Percentiles rank a stretch among this genome's conserved stretches.
Evolutionary conservation across 2,888 invertebrate species (phyloP).

Genomic region (Drosophila mulleri): DNA sequence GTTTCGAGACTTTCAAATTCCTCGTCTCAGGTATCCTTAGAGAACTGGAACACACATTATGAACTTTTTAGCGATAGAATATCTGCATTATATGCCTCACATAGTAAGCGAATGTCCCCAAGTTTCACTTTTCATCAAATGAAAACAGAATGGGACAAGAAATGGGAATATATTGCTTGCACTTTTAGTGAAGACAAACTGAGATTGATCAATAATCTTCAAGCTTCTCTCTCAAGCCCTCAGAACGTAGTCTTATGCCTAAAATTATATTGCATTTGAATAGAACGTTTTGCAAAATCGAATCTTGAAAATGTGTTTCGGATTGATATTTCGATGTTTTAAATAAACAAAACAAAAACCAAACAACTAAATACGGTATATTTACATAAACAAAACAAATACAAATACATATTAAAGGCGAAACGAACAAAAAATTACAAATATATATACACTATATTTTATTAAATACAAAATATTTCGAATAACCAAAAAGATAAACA

Average conservation of each 20-base stretch:
- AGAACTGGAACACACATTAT: neutral
- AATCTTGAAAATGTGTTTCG: constrained; percentile 61
- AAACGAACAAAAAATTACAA: constrained; percentile 16
- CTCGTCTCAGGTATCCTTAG: neutral
- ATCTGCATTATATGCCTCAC: neutral
- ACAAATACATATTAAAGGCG: constrained; percentile 52
- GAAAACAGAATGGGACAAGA: neutral
- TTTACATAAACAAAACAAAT: constrained; percentile 44
- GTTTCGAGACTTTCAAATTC: neutral
- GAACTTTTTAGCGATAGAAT: neutral
- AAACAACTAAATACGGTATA: constrained; percentile 46
- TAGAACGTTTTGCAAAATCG: constrained; percentile 35
- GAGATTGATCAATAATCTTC: neutral
- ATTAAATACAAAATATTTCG: constrained; percentile 69
- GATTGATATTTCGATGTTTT: constrained; percentile 71
- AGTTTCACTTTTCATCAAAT: constrained; percentile 5
- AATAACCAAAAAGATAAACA: constrained; percentile 38
- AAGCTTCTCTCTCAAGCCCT: neutral
- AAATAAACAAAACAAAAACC: constrained; percentile 17
- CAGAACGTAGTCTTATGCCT: neutral
- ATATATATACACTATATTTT: constrained; percentile 62
- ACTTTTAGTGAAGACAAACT: neutral
- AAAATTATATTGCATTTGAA: constrained; percentile 18
- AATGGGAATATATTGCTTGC: neutral
- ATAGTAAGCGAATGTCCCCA: neutral